Evolutionary conservation across 2,113 vertebrate genomes (phyloP), one percentile per base, ranked within the genome.

Genomic region (Plectropomus leopardus): DNA sequence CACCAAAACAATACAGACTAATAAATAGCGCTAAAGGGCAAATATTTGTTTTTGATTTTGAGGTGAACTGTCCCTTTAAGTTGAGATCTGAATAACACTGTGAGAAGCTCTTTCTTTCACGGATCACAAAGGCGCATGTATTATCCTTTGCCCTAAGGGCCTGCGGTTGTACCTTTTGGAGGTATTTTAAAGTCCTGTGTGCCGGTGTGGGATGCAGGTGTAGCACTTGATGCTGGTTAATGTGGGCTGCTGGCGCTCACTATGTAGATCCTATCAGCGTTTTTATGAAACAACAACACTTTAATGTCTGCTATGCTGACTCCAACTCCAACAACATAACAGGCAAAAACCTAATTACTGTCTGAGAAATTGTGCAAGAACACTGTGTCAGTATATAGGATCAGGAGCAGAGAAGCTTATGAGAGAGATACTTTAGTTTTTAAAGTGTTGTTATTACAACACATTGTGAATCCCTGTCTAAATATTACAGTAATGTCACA

Each of bases 221-320:
- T 63, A 71, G 66, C n/a, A 15, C 73, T 68, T 28, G 70, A 88
- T 92, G 92, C 89, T 77, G 90, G 88, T 87, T 59, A 89, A 92
- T 87, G 80, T 53, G 83, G 84, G 88, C 80, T 89, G 72, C 53
- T 80, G 88, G 85, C 48, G 66, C 71, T 79, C 76, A 77, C 54
- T 34, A 4, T 72, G 63, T 10, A 84, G 90, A 91, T 91, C 24
- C 30, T 84, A 91, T 89, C 90, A 65, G 51, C 8, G 21, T 8
- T 61, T 40, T 58, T 51, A 19, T 5, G 30, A 32, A 53, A 78
- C 58, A 82, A 82, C 64, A 88, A 78, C 74, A 64, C 66, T 42
- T 60, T 13, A 17, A 66, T 47, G 76, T 57, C 70, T 85, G 53
- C 21, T 28, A 42, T 17, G 19, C n/a, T 13, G 17, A 30, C 50